Percentiles rank a stretch among this genome's conserved stretches.
Conservation (phyloP, 2,113 vertebrate genomes). For the Amphiprion percula region DNA sequence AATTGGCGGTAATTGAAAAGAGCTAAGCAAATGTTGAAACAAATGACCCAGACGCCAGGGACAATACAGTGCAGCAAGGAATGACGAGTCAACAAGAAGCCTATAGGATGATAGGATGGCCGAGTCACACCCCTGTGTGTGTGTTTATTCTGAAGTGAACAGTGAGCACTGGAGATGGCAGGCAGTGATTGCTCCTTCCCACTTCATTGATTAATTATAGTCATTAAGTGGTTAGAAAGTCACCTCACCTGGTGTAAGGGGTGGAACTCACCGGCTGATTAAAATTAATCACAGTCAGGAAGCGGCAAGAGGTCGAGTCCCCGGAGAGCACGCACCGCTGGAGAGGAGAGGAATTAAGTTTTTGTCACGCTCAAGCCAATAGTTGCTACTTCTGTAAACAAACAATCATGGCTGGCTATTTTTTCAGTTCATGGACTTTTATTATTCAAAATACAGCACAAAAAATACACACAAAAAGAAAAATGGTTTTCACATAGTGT, state of each 20-base stretch:
- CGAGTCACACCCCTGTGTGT: constrained; percentile 13
- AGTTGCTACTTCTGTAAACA: constrained; percentile 1
- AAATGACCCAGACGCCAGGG: neutral
- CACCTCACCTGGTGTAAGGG: constrained; percentile 77
- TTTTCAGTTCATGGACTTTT: constrained; percentile 65
- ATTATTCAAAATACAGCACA: constrained; percentile 87
- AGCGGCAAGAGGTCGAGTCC: constrained; percentile 39
- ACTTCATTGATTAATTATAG: constrained; percentile 75
- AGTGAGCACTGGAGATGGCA: neutral
- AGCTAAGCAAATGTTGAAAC: constrained; percentile 30
- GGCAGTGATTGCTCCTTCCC: constrained; percentile 19
- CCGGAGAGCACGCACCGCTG: neutral
- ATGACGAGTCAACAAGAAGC: neutral
- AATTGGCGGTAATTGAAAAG: constrained; percentile 39
- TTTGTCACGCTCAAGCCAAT: constrained; percentile 31
- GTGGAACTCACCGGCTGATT: constrained; percentile 68
- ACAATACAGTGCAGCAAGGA: neutral
- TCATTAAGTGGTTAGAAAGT: constrained; percentile 79
- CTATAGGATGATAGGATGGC: neutral
- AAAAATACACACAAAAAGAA: constrained; percentile 73
- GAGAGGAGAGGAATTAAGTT: constrained; percentile 11
- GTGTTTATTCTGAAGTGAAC: constrained; percentile 20
- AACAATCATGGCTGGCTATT: neutral
- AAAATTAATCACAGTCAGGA: constrained; percentile 73
- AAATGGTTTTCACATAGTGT: constrained; percentile 70